A percentile compares a stretch with the other conserved stretches of the same genome.
These are phyloP conservation scores for Esox masquinongy DNA, from an alignment of 2,797 vertebrate genomes.

Conservation along the genomic window DNA sequence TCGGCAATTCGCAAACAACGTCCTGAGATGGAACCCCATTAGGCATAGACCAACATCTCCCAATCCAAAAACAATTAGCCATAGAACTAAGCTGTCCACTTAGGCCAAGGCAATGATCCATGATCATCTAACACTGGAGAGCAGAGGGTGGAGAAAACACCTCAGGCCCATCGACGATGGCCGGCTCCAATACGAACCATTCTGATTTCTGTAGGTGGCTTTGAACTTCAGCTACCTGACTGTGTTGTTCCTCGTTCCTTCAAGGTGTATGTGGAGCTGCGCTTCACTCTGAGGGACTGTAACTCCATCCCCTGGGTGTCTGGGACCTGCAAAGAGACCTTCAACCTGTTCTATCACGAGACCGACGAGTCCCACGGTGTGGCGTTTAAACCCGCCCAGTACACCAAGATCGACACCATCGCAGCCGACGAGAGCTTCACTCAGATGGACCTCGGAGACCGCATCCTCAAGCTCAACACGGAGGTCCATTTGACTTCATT, in stretches of 20 bases:
- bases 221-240: not conserved
- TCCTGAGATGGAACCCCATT: too few relatives aligned
- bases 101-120: too few relatives aligned
- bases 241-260: not conserved
- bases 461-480: constrained; percentile 95
- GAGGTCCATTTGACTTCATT: constrained; percentile 56
- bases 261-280: constrained; percentile 89
- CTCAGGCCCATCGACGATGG: too few relatives aligned
- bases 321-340: constrained; percentile 95
- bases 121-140: too few relatives aligned
- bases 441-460: constrained; percentile 94
- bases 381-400: constrained; percentile 88
- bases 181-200: not conserved
- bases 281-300: constrained; percentile 93
- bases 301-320: constrained; percentile 96
- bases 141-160: too few relatives aligned
- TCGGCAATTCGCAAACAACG: too few relatives aligned
- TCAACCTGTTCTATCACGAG: constrained; percentile 93
- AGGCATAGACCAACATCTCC: too few relatives aligned
- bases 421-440: constrained; percentile 96
- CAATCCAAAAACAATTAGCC: too few relatives aligned
- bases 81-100: too few relatives aligned
- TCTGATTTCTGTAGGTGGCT: not conserved
- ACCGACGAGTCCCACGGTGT: constrained; percentile 86
- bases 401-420: constrained; percentile 93